phyloP scores from a whole-genome alignment of 1,140 invertebrate genomes.

The Meloidogyne exigua region DNA sequence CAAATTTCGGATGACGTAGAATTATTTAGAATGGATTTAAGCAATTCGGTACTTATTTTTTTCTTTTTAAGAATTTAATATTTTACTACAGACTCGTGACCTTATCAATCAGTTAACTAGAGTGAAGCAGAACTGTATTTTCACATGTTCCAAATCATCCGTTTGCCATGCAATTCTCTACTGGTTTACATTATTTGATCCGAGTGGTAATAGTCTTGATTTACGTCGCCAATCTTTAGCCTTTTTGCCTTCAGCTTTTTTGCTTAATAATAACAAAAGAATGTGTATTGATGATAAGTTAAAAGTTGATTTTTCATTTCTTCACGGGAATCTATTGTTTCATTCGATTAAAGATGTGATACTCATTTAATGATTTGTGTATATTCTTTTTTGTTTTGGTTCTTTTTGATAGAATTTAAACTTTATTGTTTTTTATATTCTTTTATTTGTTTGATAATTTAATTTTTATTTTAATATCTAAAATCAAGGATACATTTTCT shows the following conservation, averaged over 20 bases:
- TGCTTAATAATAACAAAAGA: background rate
- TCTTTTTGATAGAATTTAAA: background rate
- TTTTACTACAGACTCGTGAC: slow-evolving; percentile 12
- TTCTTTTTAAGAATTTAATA: background rate
- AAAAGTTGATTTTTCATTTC: slow-evolving; percentile 19
- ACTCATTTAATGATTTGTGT: background rate
- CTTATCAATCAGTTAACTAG: slow-evolving; percentile 25
- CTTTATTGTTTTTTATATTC: background rate
- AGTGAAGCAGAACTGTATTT: slow-evolving; percentile 8
- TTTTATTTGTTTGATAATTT: too few species aligned
- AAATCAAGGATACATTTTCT: background rate
- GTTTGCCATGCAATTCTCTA: slow-evolving; percentile 26
- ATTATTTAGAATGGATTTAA: slow-evolving; percentile 29
- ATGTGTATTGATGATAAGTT: background rate
- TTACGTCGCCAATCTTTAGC: background rate
- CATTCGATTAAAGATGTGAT: slow-evolving; percentile 26
- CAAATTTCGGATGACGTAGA: slow-evolving; percentile 28
- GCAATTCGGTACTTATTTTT: slow-evolving; percentile 1
- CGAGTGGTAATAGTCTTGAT: background rate
- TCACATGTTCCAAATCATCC: background rate
- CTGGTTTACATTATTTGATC: slow-evolving; percentile 26
- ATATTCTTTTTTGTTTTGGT: background rate
- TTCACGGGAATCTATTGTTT: slow-evolving; percentile 25
- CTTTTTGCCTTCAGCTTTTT: slow-evolving; percentile 16
- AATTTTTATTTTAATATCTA: background rate